Base-by-base conservation (phyloP, 2,113 vertebrate genomes). In the Gopherus flavomarginatus region DNA sequence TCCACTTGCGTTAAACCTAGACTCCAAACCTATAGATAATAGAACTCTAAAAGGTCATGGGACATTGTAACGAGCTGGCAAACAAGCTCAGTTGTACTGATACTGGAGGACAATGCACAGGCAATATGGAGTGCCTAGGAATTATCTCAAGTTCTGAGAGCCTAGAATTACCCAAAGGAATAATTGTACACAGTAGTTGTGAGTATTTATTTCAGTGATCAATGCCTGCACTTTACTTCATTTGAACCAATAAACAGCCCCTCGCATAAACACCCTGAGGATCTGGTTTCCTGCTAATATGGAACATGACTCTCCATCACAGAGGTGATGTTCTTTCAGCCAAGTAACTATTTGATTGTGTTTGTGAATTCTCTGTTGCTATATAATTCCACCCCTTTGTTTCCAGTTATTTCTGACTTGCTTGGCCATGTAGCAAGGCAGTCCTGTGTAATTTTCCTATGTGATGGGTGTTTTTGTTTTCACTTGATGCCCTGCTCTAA, bases 11-110 rank as follows among this genome's bases (percentile, higher is more conserved):
- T 87, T 80, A 1, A 86, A 57, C 10, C 31, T 87, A 26, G 83
- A 93, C 83, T 92, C 13, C 0, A 1, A 81, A 88, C 21, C 65
- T 92, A 53, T 90, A 86, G 54, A 17, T 69, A 69, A 9, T 21
- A 8, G 62, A 17, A 17, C 65, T 69, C 7, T 69, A 56, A 94
- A 82, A 83, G 87, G 85, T 88, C 38, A 35, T 12, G 90, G 90
- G 88, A 93, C 86, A 78, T 87, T 93, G 90, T 95, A 88, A 16
- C 86, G 92, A 38, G 86, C 94, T 92, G 93, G 87, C 57, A 96
- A 90, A 91, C 85, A 56, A 59, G 17, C 59, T 91, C 0, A 35
- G 83, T 81, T 90, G 57, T 80, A 72, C 72, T 4, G 0, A 93
- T 65, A 56, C 31, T 87, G 44, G 83, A 42, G 81, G 16, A 88